Evolutionary conservation across 2,797 vertebrate species (phyloP), one percentile per base, ranked within the genome.

Genomic region (Sebastes oblongus): DNA sequence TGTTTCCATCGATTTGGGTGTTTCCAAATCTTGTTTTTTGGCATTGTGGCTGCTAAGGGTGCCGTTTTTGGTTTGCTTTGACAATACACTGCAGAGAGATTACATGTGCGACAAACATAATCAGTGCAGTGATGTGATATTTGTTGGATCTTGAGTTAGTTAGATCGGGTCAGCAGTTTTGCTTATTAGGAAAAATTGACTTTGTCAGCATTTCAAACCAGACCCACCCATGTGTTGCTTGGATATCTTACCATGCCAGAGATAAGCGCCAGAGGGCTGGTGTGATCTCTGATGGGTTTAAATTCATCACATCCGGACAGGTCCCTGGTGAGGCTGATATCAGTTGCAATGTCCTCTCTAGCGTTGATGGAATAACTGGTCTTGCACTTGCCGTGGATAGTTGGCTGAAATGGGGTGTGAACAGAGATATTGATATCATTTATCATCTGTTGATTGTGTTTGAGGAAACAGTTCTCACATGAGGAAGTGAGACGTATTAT

Each of bases 221-320:
- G n/a, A 73, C n/a, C 8, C 10, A 16, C n/a, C 12, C n/a, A 34
- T 8, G 3, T 64, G 14, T 62, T 52, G 13, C 27, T 50, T n/a
- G 1, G 3, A 50, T 56, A 24, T 81, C 91, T 96, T 89, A 99
- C 98, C 92, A 97, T 83, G 92, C 97, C 97, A 86, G 95, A 96
- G 88, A 98, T 94, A 59, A 99, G 86, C 18, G 98, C 98, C 74
- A 99, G 82, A 0, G 98, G 97, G 87, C 97, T 99, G 85, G 95
- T 96, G 34, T 95, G 84, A 59, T 96, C 95, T 91, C 93, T 96
- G 25, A 96, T 82, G 32, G 98, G 97, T 50, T 85, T 92, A 91
- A 98, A 99, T 65, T 90, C 89, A 64, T 98, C 96, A 74, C 98
- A 99, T 27, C 73, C 84, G 83, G 96, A 96, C 87, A 99, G 94